These are phyloP conservation scores for Cyclophora punctaria DNA, from an alignment of 2,888 invertebrate genomes.

Conservation along the genomic window DNA sequence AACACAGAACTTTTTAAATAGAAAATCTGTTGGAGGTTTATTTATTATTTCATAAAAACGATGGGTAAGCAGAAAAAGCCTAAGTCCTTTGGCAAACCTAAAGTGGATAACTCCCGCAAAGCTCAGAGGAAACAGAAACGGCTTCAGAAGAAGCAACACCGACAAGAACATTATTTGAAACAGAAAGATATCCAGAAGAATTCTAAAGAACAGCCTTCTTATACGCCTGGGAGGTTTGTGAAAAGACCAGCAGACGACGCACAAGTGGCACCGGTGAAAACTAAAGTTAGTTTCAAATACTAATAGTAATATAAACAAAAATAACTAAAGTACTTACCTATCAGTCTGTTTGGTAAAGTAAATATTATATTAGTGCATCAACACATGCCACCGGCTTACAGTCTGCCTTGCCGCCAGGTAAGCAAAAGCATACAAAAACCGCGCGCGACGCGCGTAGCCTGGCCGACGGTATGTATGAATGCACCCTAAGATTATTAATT, in stretches of 20 bases:
- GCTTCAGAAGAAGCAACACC: constrained; percentile 78
- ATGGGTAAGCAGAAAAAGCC: constrained; percentile 43
- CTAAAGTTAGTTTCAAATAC: no score
- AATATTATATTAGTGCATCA: no score
- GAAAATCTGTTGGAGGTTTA: no score
- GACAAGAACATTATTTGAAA: constrained; percentile 57
- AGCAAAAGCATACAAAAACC: no score
- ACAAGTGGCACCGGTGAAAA: constrained; percentile 9
- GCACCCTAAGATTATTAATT: no score
- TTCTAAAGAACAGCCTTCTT: constrained; percentile 22
- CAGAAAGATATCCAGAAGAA: constrained; percentile 30
- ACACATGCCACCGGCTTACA: no score
- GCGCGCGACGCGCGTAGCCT: no score
- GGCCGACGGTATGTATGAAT: no score
- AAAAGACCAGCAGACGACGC: constrained; percentile 39
- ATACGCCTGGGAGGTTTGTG: constrained; percentile 50
- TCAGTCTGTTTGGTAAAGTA: no score
- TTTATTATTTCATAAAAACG: background rate
- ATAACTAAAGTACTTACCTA: no score
- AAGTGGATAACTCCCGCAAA: constrained; percentile 74
- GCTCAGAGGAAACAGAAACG: constrained; percentile 82
- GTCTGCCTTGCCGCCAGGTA: no score
- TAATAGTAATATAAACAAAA: no score
- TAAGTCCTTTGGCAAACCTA: constrained; percentile 32
- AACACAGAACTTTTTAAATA: background rate